These are phyloP conservation scores for Salvelinus fontinalis DNA, from an alignment of 2,113 vertebrate species.

Conservation along the genomic window DNA sequence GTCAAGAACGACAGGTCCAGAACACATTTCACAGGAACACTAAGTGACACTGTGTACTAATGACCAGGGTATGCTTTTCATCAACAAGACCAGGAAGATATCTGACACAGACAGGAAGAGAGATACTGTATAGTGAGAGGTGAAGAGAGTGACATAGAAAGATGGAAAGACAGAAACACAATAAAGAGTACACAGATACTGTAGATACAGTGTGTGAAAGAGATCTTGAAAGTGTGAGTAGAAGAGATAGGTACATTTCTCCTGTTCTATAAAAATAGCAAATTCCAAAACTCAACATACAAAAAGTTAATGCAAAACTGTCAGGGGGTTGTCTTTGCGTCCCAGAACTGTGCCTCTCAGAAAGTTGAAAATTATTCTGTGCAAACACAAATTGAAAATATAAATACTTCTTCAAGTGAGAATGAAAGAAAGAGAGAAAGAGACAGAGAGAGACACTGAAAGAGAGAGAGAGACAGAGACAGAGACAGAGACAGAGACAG, in stretches of 20 bases:
- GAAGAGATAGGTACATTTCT: neutral
- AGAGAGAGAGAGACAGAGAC: no score
- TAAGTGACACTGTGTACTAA: no score
- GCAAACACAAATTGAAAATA: neutral
- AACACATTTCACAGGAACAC: neutral
- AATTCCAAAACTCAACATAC: neutral
- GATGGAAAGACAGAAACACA: neutral
- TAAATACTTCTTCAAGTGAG: neutral
- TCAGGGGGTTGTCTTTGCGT: neutral
- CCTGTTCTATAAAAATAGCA: neutral
- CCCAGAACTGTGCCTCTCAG: neutral
- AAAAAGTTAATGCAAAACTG: neutral
- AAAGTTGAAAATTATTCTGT: neutral
- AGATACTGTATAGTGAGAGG: constrained; percentile 5
- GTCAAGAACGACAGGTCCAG: neutral
- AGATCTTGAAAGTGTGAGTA: neutral
- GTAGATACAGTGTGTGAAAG: neutral
- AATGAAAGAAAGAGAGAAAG: neutral
- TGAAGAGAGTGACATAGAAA: neutral
- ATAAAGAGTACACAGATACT: neutral
- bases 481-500: no score
- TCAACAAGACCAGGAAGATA: neutral
- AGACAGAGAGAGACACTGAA: neutral
- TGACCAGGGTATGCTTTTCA: neutral
- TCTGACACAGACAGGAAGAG: constrained; percentile 36